Evolutionary conservation across 2,113 vertebrate genomes (phyloP), one percentile per base, ranked within the genome.

Genomic region (Ammodytes dubius): DNA sequence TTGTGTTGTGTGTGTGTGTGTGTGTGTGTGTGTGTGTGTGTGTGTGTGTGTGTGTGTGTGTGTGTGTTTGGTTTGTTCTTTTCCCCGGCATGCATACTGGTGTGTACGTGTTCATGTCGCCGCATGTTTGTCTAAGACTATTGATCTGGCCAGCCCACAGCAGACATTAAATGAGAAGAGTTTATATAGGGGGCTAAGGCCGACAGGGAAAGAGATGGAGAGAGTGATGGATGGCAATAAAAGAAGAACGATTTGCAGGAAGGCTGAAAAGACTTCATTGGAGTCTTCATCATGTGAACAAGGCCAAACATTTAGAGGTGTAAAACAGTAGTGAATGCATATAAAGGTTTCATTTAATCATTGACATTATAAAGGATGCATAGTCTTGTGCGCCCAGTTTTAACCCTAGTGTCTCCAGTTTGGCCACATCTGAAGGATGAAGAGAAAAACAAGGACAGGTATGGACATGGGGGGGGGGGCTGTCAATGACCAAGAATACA

Each of bases 111-210:
- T 82, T 84, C 77, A 78, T 79, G 82, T 69, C 63, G 60, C 79
- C 46, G 53, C 85, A 58, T 89, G 87, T 88, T 90, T 89, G 86
- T 88, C 83, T 88, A 82, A 74, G 73, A 84, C 75, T 80, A 91
- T 90, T 81, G 89, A 91, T 90, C 75, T 45, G 56, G 60, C 52
- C 61, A 65, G 78, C 78, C 84, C 83, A 90, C 65, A 82, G 74
- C 70, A 79, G 72, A 74, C 82, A 88, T 89, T 85, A 91, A 91
- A 90, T 72, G 83, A 91, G 75, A 87, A 52, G 81, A 82, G 81
- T 47, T 27, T 27, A 27, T 27, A 27, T 27, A 27, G 37, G 79
- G 83, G 85, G 77, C 86, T 63, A 75, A 85, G 54, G 78, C 68
- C 8, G 66, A 89, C 71, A 84, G 74, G 40, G 74, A 82, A 72